phyloP scores from a whole-genome alignment of 2,888 invertebrate species.

The Epinotia brunnichana region DNA sequence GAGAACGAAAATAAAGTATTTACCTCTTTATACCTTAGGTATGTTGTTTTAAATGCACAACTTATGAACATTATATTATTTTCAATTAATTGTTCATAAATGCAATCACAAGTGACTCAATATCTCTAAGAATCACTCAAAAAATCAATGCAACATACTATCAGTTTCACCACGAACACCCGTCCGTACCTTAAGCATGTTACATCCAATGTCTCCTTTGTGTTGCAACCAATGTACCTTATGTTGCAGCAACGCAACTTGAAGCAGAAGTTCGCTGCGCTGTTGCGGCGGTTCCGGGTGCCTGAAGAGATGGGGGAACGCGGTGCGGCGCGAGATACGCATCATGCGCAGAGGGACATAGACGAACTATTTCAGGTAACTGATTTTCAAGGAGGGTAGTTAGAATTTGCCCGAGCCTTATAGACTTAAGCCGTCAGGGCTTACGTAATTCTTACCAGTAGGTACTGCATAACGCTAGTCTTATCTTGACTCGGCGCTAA shows the following conservation, averaged over 20 bases:
- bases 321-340: slow-evolving; percentile 85
- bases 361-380: slow-evolving; percentile 94
- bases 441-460: no score
- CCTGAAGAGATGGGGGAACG: slow-evolving; percentile 93
- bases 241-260: slow-evolving; percentile 93
- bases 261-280: slow-evolving; percentile 97
- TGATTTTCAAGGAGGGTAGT: no score
- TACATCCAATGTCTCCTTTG: not conserved
- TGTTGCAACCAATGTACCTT: slow-evolving; percentile 24
- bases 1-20: not conserved
- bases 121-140: not conserved
- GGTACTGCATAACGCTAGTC: no score
- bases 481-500: no score
- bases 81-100: not conserved
- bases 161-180: not conserved
- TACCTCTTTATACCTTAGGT: no score
- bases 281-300: slow-evolving; percentile 96
- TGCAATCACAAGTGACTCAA: not conserved
- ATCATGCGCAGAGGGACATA: slow-evolving; percentile 93
- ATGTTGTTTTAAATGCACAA: not conserved
- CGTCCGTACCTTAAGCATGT: not conserved
- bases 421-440: no score
- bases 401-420: no score
- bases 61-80: not conserved
- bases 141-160: not conserved